phyloP scores from a whole-genome alignment of 2,113 vertebrate genomes.

The Numenius arquata region DNA sequence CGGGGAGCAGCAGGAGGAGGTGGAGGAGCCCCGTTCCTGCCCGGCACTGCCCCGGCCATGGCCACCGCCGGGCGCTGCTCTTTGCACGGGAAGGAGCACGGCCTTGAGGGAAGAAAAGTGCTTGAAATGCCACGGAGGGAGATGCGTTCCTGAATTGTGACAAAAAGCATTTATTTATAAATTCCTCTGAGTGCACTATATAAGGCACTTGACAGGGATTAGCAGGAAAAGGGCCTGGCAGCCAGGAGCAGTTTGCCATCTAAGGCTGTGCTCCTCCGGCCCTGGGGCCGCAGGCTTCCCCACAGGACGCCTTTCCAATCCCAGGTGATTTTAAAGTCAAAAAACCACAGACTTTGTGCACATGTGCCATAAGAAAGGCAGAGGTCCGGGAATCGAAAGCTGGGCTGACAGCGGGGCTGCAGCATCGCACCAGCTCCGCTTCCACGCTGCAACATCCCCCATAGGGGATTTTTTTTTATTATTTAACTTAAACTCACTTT shows the following conservation, averaged over 20 bases:
- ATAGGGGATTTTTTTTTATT: background rate
- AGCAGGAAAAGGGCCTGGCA: background rate
- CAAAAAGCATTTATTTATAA: slow-evolving; percentile 32
- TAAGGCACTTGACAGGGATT: background rate
- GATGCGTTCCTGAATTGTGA: slow-evolving; percentile 9
- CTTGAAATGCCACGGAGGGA: background rate
- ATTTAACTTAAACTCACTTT: background rate
- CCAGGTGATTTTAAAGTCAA: background rate
- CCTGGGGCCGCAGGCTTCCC: rapidly evolving
- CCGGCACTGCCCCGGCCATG: background rate
- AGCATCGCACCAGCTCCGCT: background rate
- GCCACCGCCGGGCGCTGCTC: background rate
- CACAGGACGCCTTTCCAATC: rapidly evolving
- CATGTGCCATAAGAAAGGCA: background rate
- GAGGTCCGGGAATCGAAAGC: background rate
- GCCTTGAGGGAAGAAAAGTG: background rate
- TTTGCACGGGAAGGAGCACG: background rate
- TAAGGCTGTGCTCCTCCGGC: slow-evolving; percentile 17
- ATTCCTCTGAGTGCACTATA: background rate
- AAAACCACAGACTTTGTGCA: background rate
- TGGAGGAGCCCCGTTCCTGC: background rate
- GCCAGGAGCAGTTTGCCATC: slow-evolving; percentile 3
- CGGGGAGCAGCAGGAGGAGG: background rate
- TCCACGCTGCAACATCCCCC: background rate
- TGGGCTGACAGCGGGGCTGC: background rate